Conservation (phyloP, 2,888 invertebrate species). For the Byasa hedistus region DNA sequence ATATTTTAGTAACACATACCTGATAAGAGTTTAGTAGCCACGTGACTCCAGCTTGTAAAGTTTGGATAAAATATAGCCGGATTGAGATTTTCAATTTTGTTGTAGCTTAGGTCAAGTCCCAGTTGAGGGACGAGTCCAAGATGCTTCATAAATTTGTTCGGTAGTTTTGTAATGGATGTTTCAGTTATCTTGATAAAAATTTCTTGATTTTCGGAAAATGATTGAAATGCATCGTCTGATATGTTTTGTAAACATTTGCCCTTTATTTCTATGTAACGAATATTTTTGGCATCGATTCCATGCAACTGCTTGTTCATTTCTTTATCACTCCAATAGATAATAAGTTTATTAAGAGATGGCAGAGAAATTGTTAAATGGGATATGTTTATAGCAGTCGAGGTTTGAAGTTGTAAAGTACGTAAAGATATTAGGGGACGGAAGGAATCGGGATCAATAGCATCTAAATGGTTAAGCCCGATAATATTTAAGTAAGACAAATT, state of each 20-base stretch:
- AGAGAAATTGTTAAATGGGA: conserved; percentile 83
- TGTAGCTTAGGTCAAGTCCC: conserved; percentile 89
- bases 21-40: conserved; percentile 91
- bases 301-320: conserved; percentile 87
- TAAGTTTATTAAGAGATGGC: conserved; percentile 86
- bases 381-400: conserved; percentile 87
- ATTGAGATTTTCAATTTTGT: conserved; percentile 88
- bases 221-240: conserved; percentile 87
- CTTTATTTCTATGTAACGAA: conserved; percentile 89
- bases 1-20: conserved; percentile 65
- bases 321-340: conserved; percentile 87
- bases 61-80: conserved; percentile 93
- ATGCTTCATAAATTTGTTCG: conserved; percentile 88
- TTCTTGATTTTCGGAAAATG: conserved; percentile 87
- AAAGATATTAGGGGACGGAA: conserved; percentile 86
- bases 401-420: conserved; percentile 85
- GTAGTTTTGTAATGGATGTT: conserved; percentile 89
- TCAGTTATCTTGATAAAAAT: conserved; percentile 87
- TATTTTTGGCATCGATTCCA: conserved; percentile 87
- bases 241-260: conserved; percentile 87
- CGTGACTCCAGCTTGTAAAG: conserved; percentile 91
- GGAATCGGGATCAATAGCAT: conserved; percentile 87
- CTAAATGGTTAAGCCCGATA: conserved; percentile 85
- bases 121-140: conserved; percentile 89
- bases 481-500: conserved; percentile 88